Evolutionary conservation across 1,140 invertebrate genomes (phyloP).

Genomic region (Eumeta japonica): DNA sequence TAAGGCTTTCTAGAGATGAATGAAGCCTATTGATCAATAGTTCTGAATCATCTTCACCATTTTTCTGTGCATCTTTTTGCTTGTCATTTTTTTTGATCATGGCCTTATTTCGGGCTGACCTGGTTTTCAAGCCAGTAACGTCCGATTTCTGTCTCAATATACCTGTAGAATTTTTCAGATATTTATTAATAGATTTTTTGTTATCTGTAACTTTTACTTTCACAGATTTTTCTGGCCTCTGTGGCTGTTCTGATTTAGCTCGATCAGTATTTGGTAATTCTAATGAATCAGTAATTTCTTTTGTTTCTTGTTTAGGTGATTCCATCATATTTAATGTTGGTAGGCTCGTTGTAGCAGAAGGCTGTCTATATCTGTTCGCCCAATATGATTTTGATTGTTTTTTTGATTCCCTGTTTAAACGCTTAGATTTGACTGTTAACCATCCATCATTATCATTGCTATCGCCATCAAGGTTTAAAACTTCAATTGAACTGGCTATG

Average conservation of each 20-base stretch:
- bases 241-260: constrained; percentile 42
- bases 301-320: constrained; percentile 49
- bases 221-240: constrained; percentile 16
- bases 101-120: constrained; percentile 36
- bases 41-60: constrained; percentile 22
- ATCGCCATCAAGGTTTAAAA: constrained; percentile 49
- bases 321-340: constrained; percentile 62
- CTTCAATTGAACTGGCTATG: constrained; percentile 60
- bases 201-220: too few species aligned
- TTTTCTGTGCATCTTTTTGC: constrained; percentile 21
- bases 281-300: constrained; percentile 18
- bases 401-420: constrained; percentile 53
- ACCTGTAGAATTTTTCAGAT: constrained; percentile 27
- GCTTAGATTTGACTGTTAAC: constrained; percentile 65
- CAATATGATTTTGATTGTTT: constrained; percentile 61
- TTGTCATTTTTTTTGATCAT: constrained; percentile 30
- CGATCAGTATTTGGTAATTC: constrained; percentile 23
- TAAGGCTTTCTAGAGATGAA: constrained; percentile 51
- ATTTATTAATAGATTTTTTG: constrained; percentile 22
- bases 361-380: constrained; percentile 66
- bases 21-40: constrained; percentile 43
- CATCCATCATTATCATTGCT: constrained; percentile 62
- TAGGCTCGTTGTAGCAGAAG: constrained; percentile 66
- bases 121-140: constrained; percentile 60
- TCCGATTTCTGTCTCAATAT: constrained; percentile 63